phyloP scores from a whole-genome alignment of 1,140 invertebrate genomes.

The Psix sp. region DNA sequence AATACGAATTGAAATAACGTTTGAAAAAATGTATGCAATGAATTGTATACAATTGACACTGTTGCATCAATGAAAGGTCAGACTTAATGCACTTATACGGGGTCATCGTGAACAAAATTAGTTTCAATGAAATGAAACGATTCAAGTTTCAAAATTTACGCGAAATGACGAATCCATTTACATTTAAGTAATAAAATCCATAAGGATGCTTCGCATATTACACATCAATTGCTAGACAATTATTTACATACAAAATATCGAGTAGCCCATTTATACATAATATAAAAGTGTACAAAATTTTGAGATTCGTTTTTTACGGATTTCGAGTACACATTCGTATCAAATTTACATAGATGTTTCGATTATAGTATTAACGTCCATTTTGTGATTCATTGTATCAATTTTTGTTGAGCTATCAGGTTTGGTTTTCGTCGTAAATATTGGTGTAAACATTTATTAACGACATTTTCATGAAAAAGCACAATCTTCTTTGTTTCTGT shows the following conservation, averaged over 20 bases:
- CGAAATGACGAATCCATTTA: slow-evolving; percentile 28
- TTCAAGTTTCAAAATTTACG: slow-evolving; percentile 16
- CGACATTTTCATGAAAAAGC: slow-evolving; percentile 11
- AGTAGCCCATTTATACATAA: slow-evolving; percentile 27
- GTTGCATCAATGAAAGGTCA: slow-evolving; percentile 33
- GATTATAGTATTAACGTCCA: slow-evolving; percentile 2
- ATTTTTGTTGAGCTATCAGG: slow-evolving; percentile 3
- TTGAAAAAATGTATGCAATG: not conserved
- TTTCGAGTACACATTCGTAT: slow-evolving; percentile 9
- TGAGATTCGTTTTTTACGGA: slow-evolving; percentile 30
- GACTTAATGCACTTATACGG: slow-evolving; percentile 51
- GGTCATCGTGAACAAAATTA: slow-evolving; percentile 27
- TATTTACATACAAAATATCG: slow-evolving; percentile 44
- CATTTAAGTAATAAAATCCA: slow-evolving; percentile 23
- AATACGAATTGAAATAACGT: not conserved
- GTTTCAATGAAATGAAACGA: slow-evolving; percentile 15
- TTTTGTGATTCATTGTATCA: slow-evolving; percentile 6
- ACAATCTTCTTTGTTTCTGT: slow-evolving; percentile 1
- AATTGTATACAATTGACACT: not conserved
- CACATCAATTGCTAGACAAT: slow-evolving; percentile 21
- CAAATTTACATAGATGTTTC: slow-evolving; percentile 19
- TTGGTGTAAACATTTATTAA: slow-evolving; percentile 6
- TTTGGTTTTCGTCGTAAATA: slow-evolving; percentile 1
- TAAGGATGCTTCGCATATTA: slow-evolving; percentile 16
- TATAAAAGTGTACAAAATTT: slow-evolving; percentile 48